These are phyloP conservation scores for Rhabdomys dilectus DNA, from an alignment of 2,113 vertebrate species.

Conservation along the genomic window DNA sequence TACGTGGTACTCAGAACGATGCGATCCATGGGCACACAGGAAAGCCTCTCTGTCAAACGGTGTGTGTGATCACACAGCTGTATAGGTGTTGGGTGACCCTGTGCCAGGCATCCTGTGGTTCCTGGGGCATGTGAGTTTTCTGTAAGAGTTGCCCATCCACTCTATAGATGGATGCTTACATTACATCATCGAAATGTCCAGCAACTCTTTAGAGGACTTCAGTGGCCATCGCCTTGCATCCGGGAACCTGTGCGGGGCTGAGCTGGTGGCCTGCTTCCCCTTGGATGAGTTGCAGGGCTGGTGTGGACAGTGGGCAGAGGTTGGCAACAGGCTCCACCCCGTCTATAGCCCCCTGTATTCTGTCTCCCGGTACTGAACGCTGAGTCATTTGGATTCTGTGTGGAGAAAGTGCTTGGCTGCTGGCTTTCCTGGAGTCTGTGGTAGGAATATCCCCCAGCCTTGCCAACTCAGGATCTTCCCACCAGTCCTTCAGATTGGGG, in stretches of 20 bases:
- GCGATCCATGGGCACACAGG: no score
- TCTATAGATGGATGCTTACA: neutral
- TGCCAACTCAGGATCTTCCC: neutral
- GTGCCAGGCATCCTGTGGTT: no score
- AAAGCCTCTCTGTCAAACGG: neutral
- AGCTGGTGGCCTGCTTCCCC: neutral
- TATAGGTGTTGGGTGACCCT: neutral
- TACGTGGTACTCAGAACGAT: fast-evolving
- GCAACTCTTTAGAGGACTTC: neutral
- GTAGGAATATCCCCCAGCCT: neutral
- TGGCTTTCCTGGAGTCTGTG: neutral
- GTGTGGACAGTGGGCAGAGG: neutral
- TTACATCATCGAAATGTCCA: fast-evolving
- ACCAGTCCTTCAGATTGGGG: neutral
- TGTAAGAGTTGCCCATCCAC: neutral
- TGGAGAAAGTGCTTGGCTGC: neutral
- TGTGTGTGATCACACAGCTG: no score
- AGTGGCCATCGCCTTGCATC: no score
- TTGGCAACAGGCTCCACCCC: neutral
- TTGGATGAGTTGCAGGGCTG: neutral
- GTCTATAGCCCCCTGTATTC: neutral
- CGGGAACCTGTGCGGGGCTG: neutral
- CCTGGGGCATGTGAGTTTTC: fast-evolving
- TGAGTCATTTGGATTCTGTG: neutral
- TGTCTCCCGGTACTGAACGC: fast-evolving